phyloP scores from a whole-genome alignment of 2,888 invertebrate species.

The Philereme transversata region DNA sequence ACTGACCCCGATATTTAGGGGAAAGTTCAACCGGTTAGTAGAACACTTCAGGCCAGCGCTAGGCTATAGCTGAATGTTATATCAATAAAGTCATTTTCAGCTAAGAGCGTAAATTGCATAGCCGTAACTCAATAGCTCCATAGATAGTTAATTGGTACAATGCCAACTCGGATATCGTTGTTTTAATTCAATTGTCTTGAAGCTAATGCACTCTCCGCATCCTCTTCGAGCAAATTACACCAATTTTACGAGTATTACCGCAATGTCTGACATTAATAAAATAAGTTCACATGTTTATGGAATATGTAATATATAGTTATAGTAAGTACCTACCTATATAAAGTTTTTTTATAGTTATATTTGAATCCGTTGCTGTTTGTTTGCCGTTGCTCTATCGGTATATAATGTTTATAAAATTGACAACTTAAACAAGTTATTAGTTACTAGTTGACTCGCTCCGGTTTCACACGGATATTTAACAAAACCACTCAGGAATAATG shows the following conservation, averaged over 20 bases:
- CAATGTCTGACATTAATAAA: slow-evolving; percentile 19
- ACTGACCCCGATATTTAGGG: slow-evolving; percentile 24
- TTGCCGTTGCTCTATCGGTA: too few species aligned
- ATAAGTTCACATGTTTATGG: too few species aligned
- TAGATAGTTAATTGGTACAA: slow-evolving; percentile 71
- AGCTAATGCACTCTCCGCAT: slow-evolving; percentile 61
- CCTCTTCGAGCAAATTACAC: slow-evolving; percentile 52
- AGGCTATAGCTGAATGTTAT: slow-evolving; percentile 51
- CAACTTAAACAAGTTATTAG: too few species aligned
- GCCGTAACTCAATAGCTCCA: slow-evolving; percentile 60
- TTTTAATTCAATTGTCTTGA: slow-evolving; percentile 70
- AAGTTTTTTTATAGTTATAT: too few species aligned
- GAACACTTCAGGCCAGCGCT: slow-evolving; percentile 25
- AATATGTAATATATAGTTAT: too few species aligned
- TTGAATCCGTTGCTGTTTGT: too few species aligned
- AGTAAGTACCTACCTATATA: too few species aligned
- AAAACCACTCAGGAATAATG: too few species aligned
- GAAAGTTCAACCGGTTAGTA: slow-evolving; percentile 31
- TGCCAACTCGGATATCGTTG: slow-evolving; percentile 72
- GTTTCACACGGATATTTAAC: too few species aligned
- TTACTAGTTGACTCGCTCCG: too few species aligned
- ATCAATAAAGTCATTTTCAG: slow-evolving; percentile 71
- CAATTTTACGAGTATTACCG: slow-evolving; percentile 45
- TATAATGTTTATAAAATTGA: too few species aligned
- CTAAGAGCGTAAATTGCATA: slow-evolving; percentile 66